phyloP scores from a whole-genome alignment of 2,797 vertebrate genomes.

The Synanceia verrucosa region DNA sequence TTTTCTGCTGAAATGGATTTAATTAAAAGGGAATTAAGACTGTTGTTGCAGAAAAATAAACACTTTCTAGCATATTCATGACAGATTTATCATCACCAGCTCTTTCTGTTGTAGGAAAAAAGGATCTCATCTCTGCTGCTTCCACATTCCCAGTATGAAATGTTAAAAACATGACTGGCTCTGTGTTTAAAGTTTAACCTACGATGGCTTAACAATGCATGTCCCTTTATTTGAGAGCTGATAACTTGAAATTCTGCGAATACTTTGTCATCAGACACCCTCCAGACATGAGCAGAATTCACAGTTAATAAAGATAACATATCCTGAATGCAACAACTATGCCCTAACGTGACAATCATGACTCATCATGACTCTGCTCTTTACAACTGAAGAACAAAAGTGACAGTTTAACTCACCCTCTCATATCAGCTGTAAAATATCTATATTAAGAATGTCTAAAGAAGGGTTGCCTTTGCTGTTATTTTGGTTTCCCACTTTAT shows the following conservation, averaged over 20 bases:
- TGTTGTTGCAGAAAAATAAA: background rate
- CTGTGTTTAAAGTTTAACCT: too few relatives aligned
- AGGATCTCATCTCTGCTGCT: too few relatives aligned
- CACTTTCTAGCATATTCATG: background rate
- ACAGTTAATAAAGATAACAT: background rate
- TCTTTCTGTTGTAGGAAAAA: background rate
- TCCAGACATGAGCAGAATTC: background rate
- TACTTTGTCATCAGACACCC: background rate
- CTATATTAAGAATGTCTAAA: background rate
- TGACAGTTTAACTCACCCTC: background rate
- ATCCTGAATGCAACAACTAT: too few relatives aligned
- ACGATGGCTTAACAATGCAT: too few relatives aligned
- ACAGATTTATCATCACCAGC: background rate
- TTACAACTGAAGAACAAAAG: background rate
- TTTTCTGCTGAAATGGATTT: background rate
- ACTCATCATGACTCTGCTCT: too few relatives aligned
- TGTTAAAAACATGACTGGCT: too few relatives aligned
- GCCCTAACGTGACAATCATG: too few relatives aligned
- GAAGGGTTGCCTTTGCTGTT: background rate
- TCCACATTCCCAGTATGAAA: too few relatives aligned
- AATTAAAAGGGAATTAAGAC: background rate
- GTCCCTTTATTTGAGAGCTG: background rate
- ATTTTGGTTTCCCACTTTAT: background rate
- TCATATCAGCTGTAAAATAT: background rate
- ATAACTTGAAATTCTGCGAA: background rate